Evolutionary conservation across 2,888 invertebrate genomes (phyloP).

Genomic region (Sclerodermus sp.): DNA sequence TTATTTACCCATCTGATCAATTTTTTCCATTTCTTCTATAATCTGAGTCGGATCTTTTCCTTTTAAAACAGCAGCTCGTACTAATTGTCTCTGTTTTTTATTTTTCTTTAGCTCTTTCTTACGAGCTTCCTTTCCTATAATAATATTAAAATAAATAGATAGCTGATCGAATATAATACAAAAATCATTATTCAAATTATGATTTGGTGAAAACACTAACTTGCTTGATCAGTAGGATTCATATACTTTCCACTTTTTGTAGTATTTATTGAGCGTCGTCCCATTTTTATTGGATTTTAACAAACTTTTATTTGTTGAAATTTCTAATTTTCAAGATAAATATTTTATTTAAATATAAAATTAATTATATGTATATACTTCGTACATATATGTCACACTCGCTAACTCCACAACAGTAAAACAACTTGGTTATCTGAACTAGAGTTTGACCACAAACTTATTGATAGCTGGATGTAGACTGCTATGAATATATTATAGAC

Average conservation of each 20-base stretch:
- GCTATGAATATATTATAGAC: too few species aligned
- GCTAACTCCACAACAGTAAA: too few species aligned
- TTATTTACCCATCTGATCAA: slow-evolving; percentile 92
- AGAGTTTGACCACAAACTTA: too few species aligned
- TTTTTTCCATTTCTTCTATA: slow-evolving; percentile 93
- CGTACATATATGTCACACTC: too few species aligned
- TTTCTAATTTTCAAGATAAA: too few species aligned
- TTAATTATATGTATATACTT: too few species aligned
- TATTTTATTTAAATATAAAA: too few species aligned
- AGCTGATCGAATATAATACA: slow-evolving; percentile 10
- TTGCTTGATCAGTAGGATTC: slow-evolving; percentile 99
- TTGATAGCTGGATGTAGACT: too few species aligned
- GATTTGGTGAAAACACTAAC: slow-evolving; percentile 69
- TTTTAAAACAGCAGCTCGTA: slow-evolving; percentile 93
- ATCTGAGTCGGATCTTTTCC: slow-evolving; percentile 96
- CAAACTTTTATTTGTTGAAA: too few species aligned
- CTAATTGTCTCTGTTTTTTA: slow-evolving; percentile 94
- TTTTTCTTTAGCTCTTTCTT: slow-evolving; percentile 98
- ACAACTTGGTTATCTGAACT: too few species aligned
- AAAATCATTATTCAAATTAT: neutral
- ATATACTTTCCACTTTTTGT: slow-evolving; percentile 99
- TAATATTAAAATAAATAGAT: slow-evolving; percentile 8
- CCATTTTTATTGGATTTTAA: slow-evolving; percentile 69
- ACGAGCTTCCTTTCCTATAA: slow-evolving; percentile 90
- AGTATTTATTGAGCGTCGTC: slow-evolving; percentile 95